These are phyloP conservation scores for Papilio protenor DNA, from an alignment of 2,888 invertebrate species.

Conservation along the genomic window DNA sequence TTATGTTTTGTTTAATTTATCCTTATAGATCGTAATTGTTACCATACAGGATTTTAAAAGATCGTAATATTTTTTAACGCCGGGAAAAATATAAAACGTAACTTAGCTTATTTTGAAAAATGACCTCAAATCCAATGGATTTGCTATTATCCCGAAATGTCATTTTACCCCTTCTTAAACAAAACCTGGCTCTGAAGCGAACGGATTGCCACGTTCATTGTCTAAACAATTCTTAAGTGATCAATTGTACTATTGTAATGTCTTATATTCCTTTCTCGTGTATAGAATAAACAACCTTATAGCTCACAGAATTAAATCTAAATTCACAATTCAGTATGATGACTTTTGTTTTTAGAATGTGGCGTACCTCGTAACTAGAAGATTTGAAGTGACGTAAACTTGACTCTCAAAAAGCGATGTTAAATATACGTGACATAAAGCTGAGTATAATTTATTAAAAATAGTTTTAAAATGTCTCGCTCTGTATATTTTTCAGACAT, in stretches of 20 bases:
- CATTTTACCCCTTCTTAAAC: constrained; percentile 79
- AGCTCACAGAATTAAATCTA: neutral
- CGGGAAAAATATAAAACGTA: constrained; percentile 49
- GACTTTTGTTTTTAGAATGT: constrained; percentile 61
- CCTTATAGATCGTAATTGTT: neutral
- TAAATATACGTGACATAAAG: constrained; percentile 50
- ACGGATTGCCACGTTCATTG: constrained; percentile 74
- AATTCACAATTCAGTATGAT: constrained; percentile 45
- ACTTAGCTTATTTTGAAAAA: constrained; percentile 74
- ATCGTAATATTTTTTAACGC: neutral
- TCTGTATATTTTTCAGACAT: constrained; percentile 62
- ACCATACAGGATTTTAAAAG: neutral
- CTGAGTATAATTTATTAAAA: constrained; percentile 52
- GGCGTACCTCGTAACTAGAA: constrained; percentile 58
- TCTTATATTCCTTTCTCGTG: constrained; percentile 48
- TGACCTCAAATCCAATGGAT: constrained; percentile 70
- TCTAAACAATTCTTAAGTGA: constrained; percentile 79
- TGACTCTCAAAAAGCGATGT: constrained; percentile 53
- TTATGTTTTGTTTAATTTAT: neutral
- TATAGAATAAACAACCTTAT: constrained; percentile 50
- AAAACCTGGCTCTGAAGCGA: constrained; percentile 78
- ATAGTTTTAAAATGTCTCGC: constrained; percentile 70
- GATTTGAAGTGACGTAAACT: constrained; percentile 56
- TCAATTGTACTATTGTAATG: constrained; percentile 58
- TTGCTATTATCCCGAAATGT: constrained; percentile 74